Evolutionary conservation across 2,888 invertebrate species (phyloP), one percentile per base, ranked within the genome.

Genomic region (Zygogramma bicolorata): DNA sequence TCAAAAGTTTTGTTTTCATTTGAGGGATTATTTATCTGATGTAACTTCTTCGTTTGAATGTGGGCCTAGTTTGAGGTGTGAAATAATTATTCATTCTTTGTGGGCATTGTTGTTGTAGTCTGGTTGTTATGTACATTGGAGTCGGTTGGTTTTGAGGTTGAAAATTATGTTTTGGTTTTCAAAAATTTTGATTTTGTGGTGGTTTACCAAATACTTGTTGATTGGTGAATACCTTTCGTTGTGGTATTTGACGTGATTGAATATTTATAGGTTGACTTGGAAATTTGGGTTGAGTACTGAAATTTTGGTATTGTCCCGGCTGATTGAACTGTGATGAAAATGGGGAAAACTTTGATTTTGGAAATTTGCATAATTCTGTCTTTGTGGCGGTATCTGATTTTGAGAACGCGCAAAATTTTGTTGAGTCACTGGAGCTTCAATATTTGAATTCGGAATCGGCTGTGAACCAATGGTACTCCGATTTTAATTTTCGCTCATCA

Each of bases 161-260:
- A 7, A 46, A 46, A 46, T 58, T 25, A 27, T 58, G 10, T 58
- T 58, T 58, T 58, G 58, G 25, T 58, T 58, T 29, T 27, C 58
- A 58, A 58, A 53, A 20, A 22, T 53, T 53, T 20, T 20, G 13
- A 42, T 42, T 42, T 15, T 42, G 42, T 15, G n/a, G n/a, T n/a
- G n/a, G n/a, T n/a, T n/a, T n/a, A n/a, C n/a, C n/a, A n/a, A n/a
- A n/a, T n/a, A n/a, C n/a, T 18, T 46, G 46, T 46, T 46, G 46
- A 13, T 58, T 58, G 10, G 25, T 29, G 29, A 58, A 58, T 29
- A 25, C 58, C 27, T n/a, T 58, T 58, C 27, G 58, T 25, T n/a
- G 58, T 1, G 10, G 20, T 5, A 58, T 29, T 25, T 25, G 27
- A 15, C 7, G 29, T 58, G 29, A 27, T 27, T 58, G 10, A 58